phyloP scores from a whole-genome alignment of 2,797 vertebrate genomes.

The Lindbergichthys nudifrons region DNA sequence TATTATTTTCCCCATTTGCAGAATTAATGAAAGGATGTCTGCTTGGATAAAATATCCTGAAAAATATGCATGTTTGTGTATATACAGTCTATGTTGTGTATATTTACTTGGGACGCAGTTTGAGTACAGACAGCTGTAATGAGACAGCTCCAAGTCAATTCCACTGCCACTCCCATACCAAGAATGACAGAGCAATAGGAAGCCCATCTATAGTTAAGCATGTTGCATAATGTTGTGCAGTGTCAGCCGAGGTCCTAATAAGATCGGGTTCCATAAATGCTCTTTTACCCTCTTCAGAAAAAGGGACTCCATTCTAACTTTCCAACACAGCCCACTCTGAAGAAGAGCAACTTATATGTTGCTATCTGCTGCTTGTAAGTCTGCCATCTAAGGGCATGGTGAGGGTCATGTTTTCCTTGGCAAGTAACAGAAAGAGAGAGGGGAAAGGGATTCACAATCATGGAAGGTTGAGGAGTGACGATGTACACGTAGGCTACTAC shows the following conservation, averaged over 20 bases:
- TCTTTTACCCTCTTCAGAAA: conserved; percentile 41
- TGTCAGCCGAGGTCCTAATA: conserved; percentile 37
- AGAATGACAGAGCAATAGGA: conserved; percentile 33
- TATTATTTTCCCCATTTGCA: background rate
- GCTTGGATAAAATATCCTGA: background rate
- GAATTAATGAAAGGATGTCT: background rate
- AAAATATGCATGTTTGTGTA: conserved; percentile 15
- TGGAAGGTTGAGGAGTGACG: background rate
- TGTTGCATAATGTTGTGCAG: conserved; percentile 57
- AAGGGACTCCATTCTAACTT: conserved; percentile 43
- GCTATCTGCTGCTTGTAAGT: conserved; percentile 32
- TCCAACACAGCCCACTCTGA: conserved; percentile 36
- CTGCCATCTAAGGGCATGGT: conserved; percentile 42
- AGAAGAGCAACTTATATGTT: conserved; percentile 39
- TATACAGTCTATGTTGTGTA: background rate
- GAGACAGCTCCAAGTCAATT: conserved; percentile 9
- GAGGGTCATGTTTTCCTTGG: conserved; percentile 43
- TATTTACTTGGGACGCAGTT: background rate
- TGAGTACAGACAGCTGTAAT: background rate
- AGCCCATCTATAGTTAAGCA: conserved; percentile 32
- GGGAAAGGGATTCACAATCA: background rate
- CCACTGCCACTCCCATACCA: background rate
- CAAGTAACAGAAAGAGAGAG: conserved; percentile 6
- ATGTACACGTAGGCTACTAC: background rate
- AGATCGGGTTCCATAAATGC: conserved; percentile 52